Evolutionary conservation across 1,140 invertebrate species (phyloP), one percentile per base, ranked within the genome.

Genomic region (Harpegnathos saltator): DNA sequence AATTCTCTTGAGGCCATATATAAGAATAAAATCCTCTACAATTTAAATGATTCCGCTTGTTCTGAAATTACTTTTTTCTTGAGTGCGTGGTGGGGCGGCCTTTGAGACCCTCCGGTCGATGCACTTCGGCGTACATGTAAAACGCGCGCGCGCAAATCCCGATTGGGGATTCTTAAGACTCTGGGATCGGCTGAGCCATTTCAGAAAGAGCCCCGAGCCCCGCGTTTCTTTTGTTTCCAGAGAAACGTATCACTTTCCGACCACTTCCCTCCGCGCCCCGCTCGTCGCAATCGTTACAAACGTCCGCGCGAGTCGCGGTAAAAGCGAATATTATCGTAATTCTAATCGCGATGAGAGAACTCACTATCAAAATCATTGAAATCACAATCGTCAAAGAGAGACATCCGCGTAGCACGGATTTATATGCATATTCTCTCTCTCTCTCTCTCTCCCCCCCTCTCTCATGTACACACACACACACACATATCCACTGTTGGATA

Each of bases 361-460:
- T 38, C 4, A 48, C 52, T 59, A 80, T 44, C 29, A 78, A 78
- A 33, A 58, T 71, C 63, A 68, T 69, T 71, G 75, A 69, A 80
- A 80, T 78, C 50, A 19, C 65, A 58, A 58, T 29, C 50, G 12
- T 80, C 75, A 80, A 84, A 71, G 48, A 24, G 59, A 75, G 65
- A 66, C 52, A 59, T 81, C 56, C 66, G 33, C 48, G 24, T 38
- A 19, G 62, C n/a, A 24, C 38, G 61, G 59, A 78, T 84, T 81
- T 71, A 84, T 83, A 61, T 82, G 61, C 75, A 80, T 71, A 80
- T 85, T 29, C 63, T 50, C 48, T 19, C 14, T n/a, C n/a, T n/a
- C n/a, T n/a, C n/a, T n/a, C n/a, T n/a, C n/a, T n/a, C n/a, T n/a
- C n/a, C n/a, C n/a, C n/a, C n/a, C n/a, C n/a, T n/a, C n/a, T n/a